Conservation (phyloP, 1,140 invertebrate species). For the Parapsyche elsis region DNA sequence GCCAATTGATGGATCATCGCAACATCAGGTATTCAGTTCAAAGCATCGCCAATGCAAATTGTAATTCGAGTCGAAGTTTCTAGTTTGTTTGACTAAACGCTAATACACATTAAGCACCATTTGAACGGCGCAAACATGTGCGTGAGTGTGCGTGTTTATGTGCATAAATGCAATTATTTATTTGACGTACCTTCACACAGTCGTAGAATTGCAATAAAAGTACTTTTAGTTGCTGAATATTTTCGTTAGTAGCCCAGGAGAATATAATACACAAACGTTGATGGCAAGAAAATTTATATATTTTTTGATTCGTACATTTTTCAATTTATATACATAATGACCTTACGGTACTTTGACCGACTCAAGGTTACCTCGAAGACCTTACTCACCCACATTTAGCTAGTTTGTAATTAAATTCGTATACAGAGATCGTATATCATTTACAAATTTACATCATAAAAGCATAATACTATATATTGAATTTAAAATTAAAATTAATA, state of each 20-base stretch:
- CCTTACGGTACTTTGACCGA: conserved; percentile 36
- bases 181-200: not conserved
- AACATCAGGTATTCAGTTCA: conserved; percentile 7
- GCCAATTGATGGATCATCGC: conserved; percentile 10
- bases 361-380: conserved; percentile 24
- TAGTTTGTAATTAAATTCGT: conserved; percentile 18
- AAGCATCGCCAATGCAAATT: not conserved
- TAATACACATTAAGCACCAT: conserved; percentile 1
- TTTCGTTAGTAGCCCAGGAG: not conserved
- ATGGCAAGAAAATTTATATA: too few relatives aligned
- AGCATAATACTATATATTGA: too few relatives aligned
- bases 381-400: conserved; percentile 21
- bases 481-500: too few relatives aligned
- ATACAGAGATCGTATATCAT: too few relatives aligned
- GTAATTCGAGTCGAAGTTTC: not conserved
- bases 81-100: not conserved
- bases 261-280: too few relatives aligned
- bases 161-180: not conserved
- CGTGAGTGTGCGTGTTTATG: not conserved
- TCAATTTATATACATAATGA: conserved; percentile 22
- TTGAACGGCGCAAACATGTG: not conserved
- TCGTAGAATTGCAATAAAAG: too few relatives aligned
- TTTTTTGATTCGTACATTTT: not conserved
- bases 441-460: too few relatives aligned
- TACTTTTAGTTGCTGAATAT: not conserved